Percentiles rank a stretch among this genome's conserved stretches.
Evolutionary conservation across 2,888 invertebrate species (phyloP).

Genomic region (Corythucha ciliata): DNA sequence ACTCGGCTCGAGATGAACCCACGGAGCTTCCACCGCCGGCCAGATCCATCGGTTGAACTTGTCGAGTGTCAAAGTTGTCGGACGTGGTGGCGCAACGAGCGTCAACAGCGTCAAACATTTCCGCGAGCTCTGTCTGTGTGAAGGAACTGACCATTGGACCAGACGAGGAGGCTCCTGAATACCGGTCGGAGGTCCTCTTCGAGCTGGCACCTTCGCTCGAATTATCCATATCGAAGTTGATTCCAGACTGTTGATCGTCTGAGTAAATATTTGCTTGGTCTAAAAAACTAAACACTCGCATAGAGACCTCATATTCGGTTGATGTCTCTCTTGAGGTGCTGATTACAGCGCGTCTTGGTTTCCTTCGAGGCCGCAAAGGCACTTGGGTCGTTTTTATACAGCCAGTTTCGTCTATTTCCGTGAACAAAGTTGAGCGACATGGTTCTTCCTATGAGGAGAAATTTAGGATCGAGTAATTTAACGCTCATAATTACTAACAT

Average conservation of each 20-base stretch:
- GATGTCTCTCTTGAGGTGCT: slow-evolving; percentile 10
- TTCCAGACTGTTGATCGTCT: background rate
- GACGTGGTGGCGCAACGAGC: background rate
- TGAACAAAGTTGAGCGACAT: background rate
- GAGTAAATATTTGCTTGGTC: background rate
- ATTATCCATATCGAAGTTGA: background rate
- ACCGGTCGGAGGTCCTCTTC: background rate
- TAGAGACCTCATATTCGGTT: slow-evolving; percentile 16
- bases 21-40: slow-evolving; percentile 49
- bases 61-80: slow-evolving; percentile 57
- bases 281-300: no score
- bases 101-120: background rate
- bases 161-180: no score
- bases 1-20: slow-evolving; percentile 12
- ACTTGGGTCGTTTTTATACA: slow-evolving; percentile 13
- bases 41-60: slow-evolving; percentile 42
- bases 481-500: no score
- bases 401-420: slow-evolving; percentile 11
- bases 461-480: no score
- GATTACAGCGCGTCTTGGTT: slow-evolving; percentile 5
- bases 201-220: background rate
- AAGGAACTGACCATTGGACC: slow-evolving; percentile 18
- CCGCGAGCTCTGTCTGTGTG: slow-evolving; percentile 33
- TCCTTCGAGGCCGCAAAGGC: slow-evolving; percentile 19
- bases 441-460: slow-evolving; percentile 13